A percentile compares a stretch with the other conserved stretches of the same genome.
Conservation (phyloP, 2,797 vertebrate genomes). For the Pachyuromys duprasi region DNA sequence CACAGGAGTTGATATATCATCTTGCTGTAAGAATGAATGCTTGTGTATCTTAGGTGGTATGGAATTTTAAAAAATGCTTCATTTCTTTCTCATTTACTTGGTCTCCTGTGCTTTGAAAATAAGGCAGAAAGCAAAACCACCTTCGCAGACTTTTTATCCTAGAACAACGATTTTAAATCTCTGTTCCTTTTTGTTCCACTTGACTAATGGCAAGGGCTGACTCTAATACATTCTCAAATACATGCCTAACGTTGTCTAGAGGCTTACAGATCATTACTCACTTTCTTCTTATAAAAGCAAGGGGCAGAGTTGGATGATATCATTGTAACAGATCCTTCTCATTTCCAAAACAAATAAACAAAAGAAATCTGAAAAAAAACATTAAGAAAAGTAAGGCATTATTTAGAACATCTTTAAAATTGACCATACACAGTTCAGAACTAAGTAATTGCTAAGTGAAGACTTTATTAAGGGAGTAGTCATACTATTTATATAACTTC, state of each 20-base stretch:
- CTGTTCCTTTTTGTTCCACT: not conserved
- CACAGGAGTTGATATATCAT: not conserved
- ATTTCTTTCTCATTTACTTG: not conserved
- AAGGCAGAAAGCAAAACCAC: not conserved
- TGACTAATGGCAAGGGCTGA: not conserved
- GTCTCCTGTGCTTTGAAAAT: not conserved
- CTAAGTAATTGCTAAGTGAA: not conserved
- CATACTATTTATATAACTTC: not conserved
- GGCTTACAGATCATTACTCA: not conserved
- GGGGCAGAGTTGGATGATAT: not conserved
- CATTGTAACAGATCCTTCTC: not conserved
- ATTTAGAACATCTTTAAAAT: not conserved
- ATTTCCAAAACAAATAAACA: not conserved
- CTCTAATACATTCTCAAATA: too few relatives aligned
- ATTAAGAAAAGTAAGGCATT: not conserved
- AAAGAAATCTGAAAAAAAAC: not conserved
- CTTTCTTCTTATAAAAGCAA: not conserved
- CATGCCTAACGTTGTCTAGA: not conserved
- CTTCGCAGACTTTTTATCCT: not conserved
- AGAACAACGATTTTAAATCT: not conserved
- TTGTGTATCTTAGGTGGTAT: not conserved
- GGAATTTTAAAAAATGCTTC: not conserved
- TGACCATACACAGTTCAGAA: not conserved
- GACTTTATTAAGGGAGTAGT: not conserved
- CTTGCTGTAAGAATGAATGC: accelerated